Percentiles rank a stretch among this genome's conserved stretches.
phyloP scores from a whole-genome alignment of 1,140 invertebrate genomes.

The Drosophila micromelanica region DNA sequence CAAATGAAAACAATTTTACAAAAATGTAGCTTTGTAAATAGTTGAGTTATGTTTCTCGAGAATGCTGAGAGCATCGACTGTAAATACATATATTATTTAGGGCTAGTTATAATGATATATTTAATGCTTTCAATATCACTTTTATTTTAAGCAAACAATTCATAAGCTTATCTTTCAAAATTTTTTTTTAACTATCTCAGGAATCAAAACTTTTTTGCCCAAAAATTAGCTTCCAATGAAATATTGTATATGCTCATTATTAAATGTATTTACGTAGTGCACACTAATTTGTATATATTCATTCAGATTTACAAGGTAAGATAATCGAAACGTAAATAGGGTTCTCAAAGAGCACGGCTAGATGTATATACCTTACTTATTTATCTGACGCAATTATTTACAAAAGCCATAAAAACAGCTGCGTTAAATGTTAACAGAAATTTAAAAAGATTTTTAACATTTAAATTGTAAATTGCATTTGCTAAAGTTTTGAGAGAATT shows the following conservation, averaged over 20 bases:
- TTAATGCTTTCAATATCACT: no score
- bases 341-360: background rate
- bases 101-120: no score
- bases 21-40: background rate
- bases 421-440: constrained; percentile 3
- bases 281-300: background rate
- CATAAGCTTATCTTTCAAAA: background rate
- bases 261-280: background rate
- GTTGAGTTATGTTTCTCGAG: background rate
- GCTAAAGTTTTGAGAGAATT: no score
- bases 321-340: background rate
- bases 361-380: background rate
- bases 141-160: no score
- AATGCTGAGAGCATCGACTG: constrained; percentile 5
- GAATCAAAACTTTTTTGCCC: background rate
- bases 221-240: background rate
- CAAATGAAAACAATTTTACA: background rate
- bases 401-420: constrained; percentile 22
- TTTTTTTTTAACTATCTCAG: no score
- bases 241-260: constrained; percentile 2
- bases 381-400: constrained; percentile 19
- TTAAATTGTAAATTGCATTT: no score
- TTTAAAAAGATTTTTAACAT: no score
- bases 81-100: no score
- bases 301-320: constrained; percentile 1